These are phyloP conservation scores for Tetramorium parvispinum DNA, from an alignment of 1,140 invertebrate genomes.

Conservation along the genomic window DNA sequence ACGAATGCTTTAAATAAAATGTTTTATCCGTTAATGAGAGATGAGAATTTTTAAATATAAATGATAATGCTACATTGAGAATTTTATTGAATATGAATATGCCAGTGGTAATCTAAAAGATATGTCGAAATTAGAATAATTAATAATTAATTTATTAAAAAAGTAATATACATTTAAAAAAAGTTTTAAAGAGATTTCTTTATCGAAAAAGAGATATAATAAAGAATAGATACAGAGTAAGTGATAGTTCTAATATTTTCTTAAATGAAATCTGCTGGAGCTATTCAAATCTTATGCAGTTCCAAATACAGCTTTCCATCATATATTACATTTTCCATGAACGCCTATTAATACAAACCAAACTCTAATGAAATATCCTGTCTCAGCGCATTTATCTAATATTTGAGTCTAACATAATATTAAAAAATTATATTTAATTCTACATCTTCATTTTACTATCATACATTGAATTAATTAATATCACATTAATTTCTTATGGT, in stretches of 20 bases:
- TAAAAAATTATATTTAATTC: constrained; percentile 43
- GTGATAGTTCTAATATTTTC: constrained; percentile 52
- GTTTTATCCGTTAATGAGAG: not conserved
- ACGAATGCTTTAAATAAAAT: not conserved
- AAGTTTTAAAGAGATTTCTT: not conserved
- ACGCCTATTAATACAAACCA: constrained; percentile 45
- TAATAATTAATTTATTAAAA: constrained; percentile 7
- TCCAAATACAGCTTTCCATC: constrained; percentile 38
- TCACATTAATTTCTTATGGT: constrained; percentile 5
- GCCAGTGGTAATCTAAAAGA: not conserved
- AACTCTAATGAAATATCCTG: constrained; percentile 49
- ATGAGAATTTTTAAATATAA: not conserved
- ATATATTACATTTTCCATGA: constrained; percentile 37
- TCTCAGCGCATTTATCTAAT: constrained; percentile 47
- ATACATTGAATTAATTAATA: not conserved
- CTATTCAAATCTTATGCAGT: constrained; percentile 52
- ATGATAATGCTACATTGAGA: not conserved
- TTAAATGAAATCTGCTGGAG: constrained; percentile 47
- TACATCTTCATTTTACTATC: constrained; percentile 12
- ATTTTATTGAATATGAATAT: constrained; percentile 1
- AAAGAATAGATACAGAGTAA: not conserved
- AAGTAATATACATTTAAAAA: not conserved
- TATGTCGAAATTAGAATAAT: constrained; percentile 3
- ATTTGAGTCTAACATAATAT: constrained; percentile 31
- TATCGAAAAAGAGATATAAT: not conserved